Conservation (phyloP, 2,888 invertebrate genomes). For the Acanthosepion lycidas region DNA sequence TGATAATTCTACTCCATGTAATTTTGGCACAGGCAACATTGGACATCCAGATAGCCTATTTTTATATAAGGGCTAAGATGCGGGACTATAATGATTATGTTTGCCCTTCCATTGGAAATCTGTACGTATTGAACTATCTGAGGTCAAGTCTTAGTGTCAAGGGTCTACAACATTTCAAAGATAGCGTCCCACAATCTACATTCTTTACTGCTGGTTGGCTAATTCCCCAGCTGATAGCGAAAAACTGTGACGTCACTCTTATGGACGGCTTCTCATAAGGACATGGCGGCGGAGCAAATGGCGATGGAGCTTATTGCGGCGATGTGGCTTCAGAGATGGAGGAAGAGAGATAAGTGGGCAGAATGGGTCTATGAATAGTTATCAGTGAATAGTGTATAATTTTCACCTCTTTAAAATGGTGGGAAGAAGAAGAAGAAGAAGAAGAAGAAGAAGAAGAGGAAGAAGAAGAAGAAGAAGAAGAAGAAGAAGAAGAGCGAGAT, state of each 20-base stretch:
- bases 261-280: not conserved
- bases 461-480: no score
- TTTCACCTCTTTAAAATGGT: no score
- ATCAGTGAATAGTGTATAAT: no score
- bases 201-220: not conserved
- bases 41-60: not conserved
- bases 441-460: no score
- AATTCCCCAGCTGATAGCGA: not conserved
- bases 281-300: not conserved
- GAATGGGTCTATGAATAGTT: not conserved
- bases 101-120: not conserved
- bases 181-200: constrained; percentile 1
- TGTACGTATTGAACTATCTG: constrained; percentile 33
- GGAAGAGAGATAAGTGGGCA: not conserved
- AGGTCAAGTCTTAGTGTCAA: not conserved
- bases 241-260: not conserved
- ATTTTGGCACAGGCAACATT: not conserved
- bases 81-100: not conserved
- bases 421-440: no score
- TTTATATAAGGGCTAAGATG: not conserved
- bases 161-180: constrained; percentile 21
- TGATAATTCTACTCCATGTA: not conserved
- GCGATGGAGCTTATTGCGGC: not conserved
- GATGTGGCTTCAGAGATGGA: not conserved
- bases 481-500: no score